Evolutionary conservation across 2,888 invertebrate genomes (phyloP).

Genomic region (Thera britannica): DNA sequence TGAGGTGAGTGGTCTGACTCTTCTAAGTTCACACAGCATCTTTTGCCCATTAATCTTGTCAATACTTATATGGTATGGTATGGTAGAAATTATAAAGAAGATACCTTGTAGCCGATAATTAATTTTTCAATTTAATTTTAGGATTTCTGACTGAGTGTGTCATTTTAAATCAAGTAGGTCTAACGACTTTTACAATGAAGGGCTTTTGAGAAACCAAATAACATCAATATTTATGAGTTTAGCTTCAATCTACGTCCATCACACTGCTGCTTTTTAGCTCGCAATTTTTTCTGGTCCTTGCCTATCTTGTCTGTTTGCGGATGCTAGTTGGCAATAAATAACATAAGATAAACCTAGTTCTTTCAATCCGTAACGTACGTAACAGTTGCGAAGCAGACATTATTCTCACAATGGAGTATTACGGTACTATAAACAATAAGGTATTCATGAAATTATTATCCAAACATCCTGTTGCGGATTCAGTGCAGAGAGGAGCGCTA

Average conservation of each 20-base stretch:
- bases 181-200: too few species aligned
- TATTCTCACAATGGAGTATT: constrained; percentile 33
- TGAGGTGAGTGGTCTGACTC: constrained; percentile 18
- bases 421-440: constrained; percentile 50
- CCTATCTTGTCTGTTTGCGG: background rate
- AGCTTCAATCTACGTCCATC: too few species aligned
- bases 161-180: too few species aligned
- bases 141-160: too few species aligned
- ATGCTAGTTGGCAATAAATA: background rate
- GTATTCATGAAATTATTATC: constrained; percentile 63
- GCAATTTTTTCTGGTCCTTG: background rate
- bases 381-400: constrained; percentile 17
- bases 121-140: too few species aligned
- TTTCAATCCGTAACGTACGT: constrained; percentile 3
- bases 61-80: background rate
- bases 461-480: constrained; percentile 74
- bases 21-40: constrained; percentile 29
- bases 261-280: too few species aligned
- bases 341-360: constrained; percentile 5
- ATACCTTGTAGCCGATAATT: background rate
- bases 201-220: too few species aligned
- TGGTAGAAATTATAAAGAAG: too few species aligned
- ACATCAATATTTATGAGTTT: too few species aligned
- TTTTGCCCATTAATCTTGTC: constrained; percentile 10
- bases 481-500: constrained; percentile 55